A percentile compares a stretch with the other conserved stretches of the same genome.
Conservation (phyloP, 2,888 invertebrate genomes). For the Leucoptera coffeella region DNA sequence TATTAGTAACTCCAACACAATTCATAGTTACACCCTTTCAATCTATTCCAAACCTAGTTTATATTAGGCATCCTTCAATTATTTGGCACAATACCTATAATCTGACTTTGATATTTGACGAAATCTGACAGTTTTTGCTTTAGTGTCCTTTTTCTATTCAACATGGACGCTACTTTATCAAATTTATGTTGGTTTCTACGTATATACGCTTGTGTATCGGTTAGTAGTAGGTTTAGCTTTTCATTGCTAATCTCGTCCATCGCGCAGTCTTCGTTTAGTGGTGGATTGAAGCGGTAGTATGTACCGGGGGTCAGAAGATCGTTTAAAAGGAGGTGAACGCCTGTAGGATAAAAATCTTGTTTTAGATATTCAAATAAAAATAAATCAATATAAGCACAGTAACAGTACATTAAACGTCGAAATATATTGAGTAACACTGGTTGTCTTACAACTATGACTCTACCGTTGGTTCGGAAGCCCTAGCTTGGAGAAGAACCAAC, state of each 20-base stretch:
- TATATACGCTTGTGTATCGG: slow-evolving; percentile 74
- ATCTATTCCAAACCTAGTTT: no score
- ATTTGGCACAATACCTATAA: slow-evolving; percentile 15
- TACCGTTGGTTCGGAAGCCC: no score
- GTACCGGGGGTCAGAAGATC: slow-evolving; percentile 66
- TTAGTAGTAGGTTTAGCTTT: slow-evolving; percentile 62
- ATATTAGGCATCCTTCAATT: slow-evolving; percentile 11
- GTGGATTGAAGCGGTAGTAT: slow-evolving; percentile 86
- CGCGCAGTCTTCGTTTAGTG: slow-evolving; percentile 69
- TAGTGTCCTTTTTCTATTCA: slow-evolving; percentile 15
- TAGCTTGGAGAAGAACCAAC: no score
- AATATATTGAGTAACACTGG: no score
- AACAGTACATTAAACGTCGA: no score
- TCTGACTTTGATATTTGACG: slow-evolving; percentile 12
- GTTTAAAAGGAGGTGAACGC: slow-evolving; percentile 68
- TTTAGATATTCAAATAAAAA: no score
- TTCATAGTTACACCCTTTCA: no score
- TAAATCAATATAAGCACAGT: no score
- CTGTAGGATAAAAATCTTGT: no score
- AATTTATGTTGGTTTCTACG: slow-evolving; percentile 76
- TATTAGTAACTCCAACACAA: no score
- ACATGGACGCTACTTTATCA: slow-evolving; percentile 47
- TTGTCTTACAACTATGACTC: no score
- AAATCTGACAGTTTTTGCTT: slow-evolving; percentile 17
- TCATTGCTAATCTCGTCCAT: slow-evolving; percentile 76